Evolutionary conservation across 2,797 vertebrate species (phyloP).

Genomic region (Peromyscus aztecus): DNA sequence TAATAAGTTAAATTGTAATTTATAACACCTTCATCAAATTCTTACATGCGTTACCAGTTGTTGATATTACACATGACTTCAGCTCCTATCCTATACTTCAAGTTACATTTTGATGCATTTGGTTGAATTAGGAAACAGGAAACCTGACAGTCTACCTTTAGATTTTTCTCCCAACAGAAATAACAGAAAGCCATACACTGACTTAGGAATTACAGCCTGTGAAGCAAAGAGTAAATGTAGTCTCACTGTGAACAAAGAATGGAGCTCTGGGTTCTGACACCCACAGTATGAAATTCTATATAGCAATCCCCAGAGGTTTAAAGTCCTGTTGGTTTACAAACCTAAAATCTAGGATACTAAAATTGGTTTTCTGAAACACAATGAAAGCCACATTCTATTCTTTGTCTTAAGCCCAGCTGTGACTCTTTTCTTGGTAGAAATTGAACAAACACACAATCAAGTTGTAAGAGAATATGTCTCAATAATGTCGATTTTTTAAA

Average conservation of each 20-base stretch:
- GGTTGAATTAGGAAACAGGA: conserved; percentile 31
- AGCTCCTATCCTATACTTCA: not conserved
- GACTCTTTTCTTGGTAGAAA: conserved; percentile 51
- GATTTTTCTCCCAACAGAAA: not conserved
- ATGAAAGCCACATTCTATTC: conserved; percentile 39
- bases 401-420: conserved; percentile 57
- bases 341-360: conserved; percentile 75
- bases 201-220: not conserved
- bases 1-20: not conserved
- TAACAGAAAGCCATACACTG: conserved; percentile 11
- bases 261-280: not conserved
- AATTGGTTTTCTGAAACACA: conserved; percentile 66
- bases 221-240: not conserved
- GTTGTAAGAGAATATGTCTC: conserved; percentile 15
- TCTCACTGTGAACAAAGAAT: fast-evolving
- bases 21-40: not conserved
- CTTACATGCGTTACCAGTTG: not conserved
- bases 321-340: conserved; percentile 52
- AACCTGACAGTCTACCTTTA: not conserved
- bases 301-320: conserved; percentile 23
- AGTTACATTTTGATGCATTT: not conserved
- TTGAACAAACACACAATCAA: conserved; percentile 10
- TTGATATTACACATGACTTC: not conserved
- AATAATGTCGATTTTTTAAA: not conserved
- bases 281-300: conserved; percentile 67